Base-by-base conservation (phyloP, 2,888 invertebrate genomes). In the Pristionchus exspectatus region DNA sequence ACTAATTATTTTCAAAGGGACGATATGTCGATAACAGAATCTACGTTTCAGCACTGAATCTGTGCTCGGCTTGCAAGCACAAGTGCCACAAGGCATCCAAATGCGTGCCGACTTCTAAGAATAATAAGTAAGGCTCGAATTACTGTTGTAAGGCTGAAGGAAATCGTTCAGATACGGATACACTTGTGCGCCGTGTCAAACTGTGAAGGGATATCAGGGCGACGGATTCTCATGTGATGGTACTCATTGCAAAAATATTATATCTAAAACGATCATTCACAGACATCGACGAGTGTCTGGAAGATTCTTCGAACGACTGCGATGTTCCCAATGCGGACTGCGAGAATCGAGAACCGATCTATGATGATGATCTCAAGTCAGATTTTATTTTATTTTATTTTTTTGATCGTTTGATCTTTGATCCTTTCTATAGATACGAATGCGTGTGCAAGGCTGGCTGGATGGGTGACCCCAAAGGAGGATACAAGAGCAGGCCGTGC, bases 51-150 rank as follows among this genome's bases (percentile, higher is more conserved):
- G 83, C 84, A 2, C 18, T 90, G 5, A 50, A 89, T 88, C 12
- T 66, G 38, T 90, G 90, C 44, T 27, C 24, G 0, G 38, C 54
- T 27, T 90, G 90, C 77, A 74, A 90, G 50, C 87, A 90, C 66
- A 86, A 88, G 72, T 90, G 90, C 54, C 90, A 90, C 81, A 90
- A 90, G 27, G 90, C 90, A 24, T 89, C 89, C n/a, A 89, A 69
- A 74, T 90, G 90, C 38, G 66, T 74, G 24, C 90, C 90, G 1
- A 59, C 88, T 30, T 54, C n/a, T 16, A 54, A 18, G 54, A 77
- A 69, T 5, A 89, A 63, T 16, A 33, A 81, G 89, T 54, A 44
- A 24, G 69, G 16, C 7, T 24, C 18, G 2, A 27, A 27, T 27
- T 27, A 27, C 27, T 50, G 44, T 50, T 50, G 12, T 14, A 33